Evolutionary conservation across 2,797 vertebrate species (phyloP).

Genomic region (Pseudomugil tenellus): DNA sequence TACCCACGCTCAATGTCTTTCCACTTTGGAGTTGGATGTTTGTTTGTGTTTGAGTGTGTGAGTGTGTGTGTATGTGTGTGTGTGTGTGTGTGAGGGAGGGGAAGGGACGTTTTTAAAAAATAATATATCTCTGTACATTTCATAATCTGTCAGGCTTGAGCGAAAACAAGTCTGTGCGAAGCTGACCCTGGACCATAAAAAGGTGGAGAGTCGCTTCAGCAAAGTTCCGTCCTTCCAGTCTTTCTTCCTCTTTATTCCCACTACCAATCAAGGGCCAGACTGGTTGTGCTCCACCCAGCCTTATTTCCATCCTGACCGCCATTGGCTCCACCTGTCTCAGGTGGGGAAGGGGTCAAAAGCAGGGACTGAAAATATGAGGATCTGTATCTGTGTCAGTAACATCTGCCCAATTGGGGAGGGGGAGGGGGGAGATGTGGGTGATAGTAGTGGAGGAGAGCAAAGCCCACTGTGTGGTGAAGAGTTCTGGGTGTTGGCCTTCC

Average conservation of each 20-base stretch:
- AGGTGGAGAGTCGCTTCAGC: constrained; percentile 63
- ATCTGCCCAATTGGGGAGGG: constrained; percentile 40
- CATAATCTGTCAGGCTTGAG: constrained; percentile 88
- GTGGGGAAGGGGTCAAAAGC: constrained; percentile 36
- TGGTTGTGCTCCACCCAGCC: constrained; percentile 42
- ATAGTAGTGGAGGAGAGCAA: constrained; percentile 67
- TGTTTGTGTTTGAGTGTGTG: constrained; percentile 57
- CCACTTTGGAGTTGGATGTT: constrained; percentile 55
- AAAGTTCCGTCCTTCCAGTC: constrained; percentile 83
- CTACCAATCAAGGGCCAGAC: constrained; percentile 37
- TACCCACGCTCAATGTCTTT: constrained; percentile 52
- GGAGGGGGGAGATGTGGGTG: too few relatives aligned
- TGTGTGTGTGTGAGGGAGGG: background rate
- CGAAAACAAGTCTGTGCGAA: constrained; percentile 88
- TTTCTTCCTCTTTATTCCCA: constrained; percentile 78
- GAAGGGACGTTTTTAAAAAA: constrained; percentile 68
- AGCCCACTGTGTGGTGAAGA: constrained; percentile 69
- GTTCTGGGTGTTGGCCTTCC: constrained; percentile 45
- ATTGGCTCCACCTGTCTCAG: constrained; percentile 36
- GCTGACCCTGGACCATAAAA: constrained; percentile 74
- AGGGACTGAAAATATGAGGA: constrained; percentile 56
- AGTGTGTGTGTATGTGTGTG: constrained; percentile 24
- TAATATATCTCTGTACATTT: constrained; percentile 83
- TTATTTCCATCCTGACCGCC: constrained; percentile 40
- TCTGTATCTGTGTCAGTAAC: constrained; percentile 72